Conservation (phyloP, 2,113 vertebrate species). For the Cottus gobio region DNA sequence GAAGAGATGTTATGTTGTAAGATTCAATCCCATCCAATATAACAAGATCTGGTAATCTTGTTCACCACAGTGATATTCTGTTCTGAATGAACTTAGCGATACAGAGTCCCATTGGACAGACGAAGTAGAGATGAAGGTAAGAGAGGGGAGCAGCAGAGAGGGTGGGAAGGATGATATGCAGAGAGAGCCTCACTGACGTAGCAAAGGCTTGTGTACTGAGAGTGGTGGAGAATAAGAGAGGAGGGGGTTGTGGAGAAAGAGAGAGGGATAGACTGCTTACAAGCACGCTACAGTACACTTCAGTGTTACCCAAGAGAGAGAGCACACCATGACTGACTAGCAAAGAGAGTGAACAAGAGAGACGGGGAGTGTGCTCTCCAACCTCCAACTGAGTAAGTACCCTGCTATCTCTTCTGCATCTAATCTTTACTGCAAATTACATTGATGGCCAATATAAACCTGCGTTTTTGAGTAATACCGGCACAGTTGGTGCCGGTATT, state of each 20-base stretch:
- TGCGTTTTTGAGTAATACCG: not conserved
- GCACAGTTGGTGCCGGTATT: not conserved
- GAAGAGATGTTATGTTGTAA: not conserved
- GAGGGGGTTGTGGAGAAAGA: constrained; percentile 54
- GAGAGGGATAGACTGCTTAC: constrained; percentile 73
- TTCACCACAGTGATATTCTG: not conserved
- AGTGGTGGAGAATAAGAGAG: constrained; percentile 70
- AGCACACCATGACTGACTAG: constrained; percentile 82
- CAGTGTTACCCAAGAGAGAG: constrained; percentile 81
- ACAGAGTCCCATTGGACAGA: constrained; percentile 42
- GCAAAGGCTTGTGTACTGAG: constrained; percentile 67
- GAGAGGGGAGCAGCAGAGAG: constrained; percentile 47
- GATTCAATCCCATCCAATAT: not conserved
- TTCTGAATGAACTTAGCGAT: constrained; percentile 53
- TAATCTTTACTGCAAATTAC: constrained; percentile 35
- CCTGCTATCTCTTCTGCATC: constrained; percentile 49
- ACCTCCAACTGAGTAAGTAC: constrained; percentile 84
- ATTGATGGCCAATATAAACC: not conserved
- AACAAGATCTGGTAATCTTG: not conserved
- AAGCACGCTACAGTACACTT: constrained; percentile 81
- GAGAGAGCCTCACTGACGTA: constrained; percentile 76
- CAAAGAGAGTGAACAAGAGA: constrained; percentile 63
- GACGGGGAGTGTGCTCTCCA: constrained; percentile 76
- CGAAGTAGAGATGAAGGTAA: constrained; percentile 47
- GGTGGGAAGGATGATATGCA: constrained; percentile 59